Conservation (phyloP, 2,113 vertebrate genomes). For the Chloroceryle aenea region DNA sequence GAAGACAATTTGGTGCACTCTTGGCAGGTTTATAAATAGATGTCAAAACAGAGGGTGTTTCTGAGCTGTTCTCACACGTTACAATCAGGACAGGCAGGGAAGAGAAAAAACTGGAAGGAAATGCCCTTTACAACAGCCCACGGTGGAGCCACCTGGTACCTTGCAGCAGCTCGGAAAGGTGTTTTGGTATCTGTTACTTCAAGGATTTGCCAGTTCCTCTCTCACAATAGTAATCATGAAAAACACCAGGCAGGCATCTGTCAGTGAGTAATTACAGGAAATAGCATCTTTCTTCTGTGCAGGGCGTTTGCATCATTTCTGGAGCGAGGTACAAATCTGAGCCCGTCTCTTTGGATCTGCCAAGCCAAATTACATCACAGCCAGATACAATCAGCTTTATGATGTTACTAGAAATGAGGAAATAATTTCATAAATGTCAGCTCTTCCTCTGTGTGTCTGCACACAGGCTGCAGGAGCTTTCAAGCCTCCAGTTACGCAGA, state of each 20-base stretch:
- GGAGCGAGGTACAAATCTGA: background rate
- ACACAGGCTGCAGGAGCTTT: background rate
- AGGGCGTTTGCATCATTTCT: background rate
- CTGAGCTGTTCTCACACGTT: background rate
- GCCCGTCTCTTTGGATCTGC: background rate
- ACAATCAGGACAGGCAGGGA: background rate
- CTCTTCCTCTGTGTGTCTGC: background rate
- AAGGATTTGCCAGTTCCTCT: background rate
- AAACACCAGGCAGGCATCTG: background rate
- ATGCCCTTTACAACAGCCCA: background rate
- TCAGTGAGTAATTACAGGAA: conserved; percentile 27
- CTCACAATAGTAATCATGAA: background rate
- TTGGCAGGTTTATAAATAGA: background rate
- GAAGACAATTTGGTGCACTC: background rate
- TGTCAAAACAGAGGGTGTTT: background rate
- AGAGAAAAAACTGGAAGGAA: background rate
- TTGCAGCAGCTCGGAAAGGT: background rate
- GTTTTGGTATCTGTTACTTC: background rate
- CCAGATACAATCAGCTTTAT: background rate
- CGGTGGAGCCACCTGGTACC: background rate
- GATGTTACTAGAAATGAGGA: background rate
- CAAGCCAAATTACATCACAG: background rate
- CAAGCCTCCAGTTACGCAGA: background rate
- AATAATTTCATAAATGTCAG: background rate
- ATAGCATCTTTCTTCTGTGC: background rate